phyloP scores from a whole-genome alignment of 2,888 invertebrate species.

The Himalopsyche anomala region DNA sequence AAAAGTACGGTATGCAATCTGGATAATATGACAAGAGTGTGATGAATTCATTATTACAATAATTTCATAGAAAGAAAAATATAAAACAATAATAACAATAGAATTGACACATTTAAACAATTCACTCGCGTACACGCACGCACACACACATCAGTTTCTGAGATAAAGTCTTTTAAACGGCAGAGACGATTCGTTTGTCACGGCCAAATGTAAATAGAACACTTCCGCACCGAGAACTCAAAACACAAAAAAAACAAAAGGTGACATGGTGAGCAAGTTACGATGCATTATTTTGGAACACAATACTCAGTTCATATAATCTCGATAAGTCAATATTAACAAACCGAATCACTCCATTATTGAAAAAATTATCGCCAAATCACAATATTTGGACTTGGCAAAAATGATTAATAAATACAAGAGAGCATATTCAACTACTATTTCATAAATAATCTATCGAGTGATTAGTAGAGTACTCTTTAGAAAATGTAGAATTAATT shows the following conservation, averaged over 20 bases:
- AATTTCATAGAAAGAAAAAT: constrained; percentile 39
- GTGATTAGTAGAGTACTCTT: neutral
- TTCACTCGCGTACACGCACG: constrained; percentile 13
- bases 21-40: neutral
- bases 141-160: constrained; percentile 22
- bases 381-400: neutral
- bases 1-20: constrained; percentile 15
- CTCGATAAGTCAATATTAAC: neutral
- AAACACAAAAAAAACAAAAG: constrained; percentile 14
- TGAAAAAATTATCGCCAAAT: neutral
- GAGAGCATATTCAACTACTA: neutral
- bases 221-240: constrained; percentile 18
- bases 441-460: neutral
- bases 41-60: constrained; percentile 6
- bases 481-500: neutral
- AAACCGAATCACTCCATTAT: neutral
- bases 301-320: neutral
- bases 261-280: neutral
- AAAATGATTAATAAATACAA: neutral
- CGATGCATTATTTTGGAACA: too few relatives aligned
- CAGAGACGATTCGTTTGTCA: constrained; percentile 6
- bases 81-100: constrained; percentile 8
- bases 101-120: constrained; percentile 35
- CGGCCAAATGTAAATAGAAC: constrained; percentile 7
- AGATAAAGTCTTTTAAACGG: constrained; percentile 34